These are phyloP conservation scores for Limnodromus scolopaceus DNA, from an alignment of 2,797 vertebrate genomes.

Conservation along the genomic window DNA sequence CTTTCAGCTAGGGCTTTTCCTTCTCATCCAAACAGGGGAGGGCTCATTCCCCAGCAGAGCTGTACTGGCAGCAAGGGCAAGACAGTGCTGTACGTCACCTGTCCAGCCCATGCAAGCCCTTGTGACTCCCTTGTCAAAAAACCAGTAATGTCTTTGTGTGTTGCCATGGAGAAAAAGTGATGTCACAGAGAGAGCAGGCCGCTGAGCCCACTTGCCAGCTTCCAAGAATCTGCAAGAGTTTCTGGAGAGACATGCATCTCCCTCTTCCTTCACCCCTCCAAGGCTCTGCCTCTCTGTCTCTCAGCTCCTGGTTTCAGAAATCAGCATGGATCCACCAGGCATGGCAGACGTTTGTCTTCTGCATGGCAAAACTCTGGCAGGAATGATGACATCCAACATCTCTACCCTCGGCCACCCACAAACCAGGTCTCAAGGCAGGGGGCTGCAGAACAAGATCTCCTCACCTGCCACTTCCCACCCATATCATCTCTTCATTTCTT, in stretches of 20 bases:
- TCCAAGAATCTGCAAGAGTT: slow-evolving; percentile 1
- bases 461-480: neutral
- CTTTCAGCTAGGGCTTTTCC: neutral
- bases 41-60: neutral
- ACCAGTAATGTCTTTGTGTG: neutral
- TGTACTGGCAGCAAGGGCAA: neutral
- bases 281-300: neutral
- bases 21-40: fast-evolving
- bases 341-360: neutral
- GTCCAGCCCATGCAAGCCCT: neutral
- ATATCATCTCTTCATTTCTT: neutral
- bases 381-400: neutral
- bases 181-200: slow-evolving; percentile 5
- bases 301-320: neutral
- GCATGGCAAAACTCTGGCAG: neutral
- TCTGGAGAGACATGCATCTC: neutral
- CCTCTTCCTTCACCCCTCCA: neutral
- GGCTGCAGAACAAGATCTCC: neutral
- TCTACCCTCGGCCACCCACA: neutral
- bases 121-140: neutral
- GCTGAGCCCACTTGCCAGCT: neutral
- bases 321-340: neutral
- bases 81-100: neutral
- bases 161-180: slow-evolving; percentile 16
- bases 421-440: neutral